Percentiles rank a stretch among this genome's conserved stretches.
These are phyloP conservation scores for Tupiocoris notatus DNA, from an alignment of 2,888 invertebrate genomes.

Conservation along the genomic window DNA sequence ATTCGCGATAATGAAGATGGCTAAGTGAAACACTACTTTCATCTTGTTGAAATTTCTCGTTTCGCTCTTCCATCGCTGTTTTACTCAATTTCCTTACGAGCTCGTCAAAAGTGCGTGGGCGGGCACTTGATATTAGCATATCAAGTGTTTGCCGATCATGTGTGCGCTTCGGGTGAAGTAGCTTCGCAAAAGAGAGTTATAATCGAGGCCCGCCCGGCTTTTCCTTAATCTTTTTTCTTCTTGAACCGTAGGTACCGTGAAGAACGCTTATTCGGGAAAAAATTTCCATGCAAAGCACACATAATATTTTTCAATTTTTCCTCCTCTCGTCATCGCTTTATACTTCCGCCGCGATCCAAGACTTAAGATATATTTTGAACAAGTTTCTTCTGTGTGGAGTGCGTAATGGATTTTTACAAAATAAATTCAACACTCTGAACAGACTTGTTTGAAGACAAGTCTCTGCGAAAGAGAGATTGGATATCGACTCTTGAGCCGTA, in stretches of 20 bases:
- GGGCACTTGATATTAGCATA: constrained; percentile 10
- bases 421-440: no score
- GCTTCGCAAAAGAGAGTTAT: constrained; percentile 9
- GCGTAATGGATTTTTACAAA: no score
- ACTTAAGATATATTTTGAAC: no score
- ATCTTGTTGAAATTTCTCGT: neutral
- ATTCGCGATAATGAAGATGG: no score
- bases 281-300: constrained; percentile 26
- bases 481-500: no score
- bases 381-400: no score
- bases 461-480: no score
- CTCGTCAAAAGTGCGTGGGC: neutral
- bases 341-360: no score
- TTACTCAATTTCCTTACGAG: neutral
- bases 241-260: neutral
- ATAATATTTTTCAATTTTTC: constrained; percentile 13
- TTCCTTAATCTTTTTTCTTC: constrained; percentile 9
- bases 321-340: neutral
- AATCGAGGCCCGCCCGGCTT: constrained; percentile 2
- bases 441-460: no score
- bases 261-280: constrained; percentile 12
- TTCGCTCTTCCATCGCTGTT: neutral
- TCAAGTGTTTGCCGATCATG: constrained; percentile 28
- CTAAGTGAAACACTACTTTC: neutral
- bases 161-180: constrained; percentile 7